A percentile compares a stretch with the other conserved stretches of the same genome.
phyloP scores from a whole-genome alignment of 2,797 vertebrate genomes.

The Tamandua tetradactyla region DNA sequence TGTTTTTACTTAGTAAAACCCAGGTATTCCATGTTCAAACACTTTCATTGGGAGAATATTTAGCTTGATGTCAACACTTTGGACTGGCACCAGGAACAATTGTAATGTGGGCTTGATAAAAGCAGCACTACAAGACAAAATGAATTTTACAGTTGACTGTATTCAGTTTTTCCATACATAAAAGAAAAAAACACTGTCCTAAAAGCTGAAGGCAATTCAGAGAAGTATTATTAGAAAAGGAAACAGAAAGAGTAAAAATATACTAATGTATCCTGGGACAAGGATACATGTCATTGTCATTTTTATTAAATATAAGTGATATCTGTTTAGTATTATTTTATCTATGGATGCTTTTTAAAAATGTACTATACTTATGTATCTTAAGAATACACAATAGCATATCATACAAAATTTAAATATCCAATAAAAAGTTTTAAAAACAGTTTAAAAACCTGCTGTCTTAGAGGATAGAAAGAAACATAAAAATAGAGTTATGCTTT shows the following conservation, averaged over 20 bases:
- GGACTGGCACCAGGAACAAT: too few relatives aligned
- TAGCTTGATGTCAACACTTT: not conserved
- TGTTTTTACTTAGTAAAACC: slow-evolving; percentile 36
- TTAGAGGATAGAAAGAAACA: too few relatives aligned
- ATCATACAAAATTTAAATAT: not conserved
- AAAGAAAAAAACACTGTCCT: not conserved
- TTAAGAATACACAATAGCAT: not conserved
- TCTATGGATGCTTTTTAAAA: not conserved
- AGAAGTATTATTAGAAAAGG: not conserved
- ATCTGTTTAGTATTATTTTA: not conserved
- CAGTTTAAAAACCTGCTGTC: too few relatives aligned
- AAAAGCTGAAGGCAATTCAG: not conserved
- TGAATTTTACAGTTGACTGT: not conserved
- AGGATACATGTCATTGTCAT: not conserved
- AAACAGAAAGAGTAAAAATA: not conserved
- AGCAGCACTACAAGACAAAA: too few relatives aligned
- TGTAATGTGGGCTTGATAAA: too few relatives aligned
- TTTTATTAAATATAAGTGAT: not conserved
- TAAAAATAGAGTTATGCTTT: too few relatives aligned
- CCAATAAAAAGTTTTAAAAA: too few relatives aligned
- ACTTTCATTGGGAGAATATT: not conserved
- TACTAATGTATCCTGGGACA: not conserved
- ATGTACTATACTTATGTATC: not conserved
- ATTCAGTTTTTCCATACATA: not conserved
- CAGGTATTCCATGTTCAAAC: not conserved